Evolutionary conservation across 2,888 invertebrate species (phyloP), one percentile per base, ranked within the genome.

Genomic region (Gastracanthus pulcherrimus): DNA sequence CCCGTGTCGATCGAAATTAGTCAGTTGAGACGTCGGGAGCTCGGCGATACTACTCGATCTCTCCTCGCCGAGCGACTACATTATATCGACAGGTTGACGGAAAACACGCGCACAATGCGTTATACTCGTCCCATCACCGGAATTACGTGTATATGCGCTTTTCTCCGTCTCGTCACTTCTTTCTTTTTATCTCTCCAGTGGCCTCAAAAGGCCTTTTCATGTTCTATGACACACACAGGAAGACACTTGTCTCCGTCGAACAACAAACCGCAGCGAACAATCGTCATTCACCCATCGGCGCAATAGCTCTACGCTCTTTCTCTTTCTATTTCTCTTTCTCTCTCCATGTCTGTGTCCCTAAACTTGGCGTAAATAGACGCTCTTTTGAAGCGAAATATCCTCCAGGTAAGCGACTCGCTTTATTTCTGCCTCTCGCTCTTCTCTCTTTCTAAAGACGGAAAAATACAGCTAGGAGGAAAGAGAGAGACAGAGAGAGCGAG

Each of bases 1-100:
- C 45, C 23, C 64, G 69, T 19, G 69, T 67, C 75, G 78, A 82
- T 82, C 82, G 69, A 79, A 82, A 82, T 79, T 79, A 82, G 78
- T 79, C 81, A 69, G 72, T 70, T 51, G 72, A 77, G 72, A 81
- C 64, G 36, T 74, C 60, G 67, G 19, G 58, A 31, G 11, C 62
- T 23, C 36, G 19, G 31, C 67, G 55, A 29, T 29, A 55, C 26
- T 13, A 45, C 16, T 58, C 67, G 31, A 75, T 48, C 45, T 0
- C 19, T 34, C n/a, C 55, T 23, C 51, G 23, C 4, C 5, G 38
- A 11, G 29, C 6, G 13, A 6, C 4, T 45, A n/a, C n/a, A n/a
- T n/a, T 16, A 26, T 45, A 48, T 64, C 75, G 75, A 70, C 62
- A 48, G 48, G 70, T 64, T 26, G 67, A 38, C 23, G 48, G 23